phyloP scores from a whole-genome alignment of 2,888 invertebrate species.

The Rhamnusium bicolor region DNA sequence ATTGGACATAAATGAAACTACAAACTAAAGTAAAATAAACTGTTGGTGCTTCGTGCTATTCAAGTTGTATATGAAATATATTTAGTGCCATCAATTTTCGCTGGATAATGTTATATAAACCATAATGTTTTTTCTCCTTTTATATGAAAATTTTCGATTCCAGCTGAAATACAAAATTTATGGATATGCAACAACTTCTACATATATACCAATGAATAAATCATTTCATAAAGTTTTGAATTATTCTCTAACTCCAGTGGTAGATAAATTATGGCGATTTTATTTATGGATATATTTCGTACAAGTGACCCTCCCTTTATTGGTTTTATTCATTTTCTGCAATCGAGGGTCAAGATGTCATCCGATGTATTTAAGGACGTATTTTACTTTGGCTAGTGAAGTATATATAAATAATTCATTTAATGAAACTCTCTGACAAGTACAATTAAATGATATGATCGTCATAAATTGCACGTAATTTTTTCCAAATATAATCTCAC shows the following conservation, averaged over 20 bases:
- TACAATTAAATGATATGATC: background rate
- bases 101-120: background rate
- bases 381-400: constrained; percentile 7
- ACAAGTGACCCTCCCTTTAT: constrained; percentile 44
- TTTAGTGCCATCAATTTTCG: background rate
- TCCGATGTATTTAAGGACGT: constrained; percentile 7
- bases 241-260: constrained; percentile 28
- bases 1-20: no score
- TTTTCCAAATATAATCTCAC: background rate
- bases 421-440: background rate
- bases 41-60: no score
- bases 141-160: background rate
- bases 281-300: constrained; percentile 39
- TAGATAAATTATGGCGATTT: constrained; percentile 29
- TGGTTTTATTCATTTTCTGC: constrained; percentile 40
- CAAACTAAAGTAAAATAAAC: no score
- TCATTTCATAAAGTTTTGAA: constrained; percentile 25
- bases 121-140: background rate
- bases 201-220: constrained; percentile 24
- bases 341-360: constrained; percentile 43
- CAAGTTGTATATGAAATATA: background rate
- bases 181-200: constrained; percentile 22
- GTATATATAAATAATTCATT: constrained; percentile 2
- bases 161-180: constrained; percentile 12
- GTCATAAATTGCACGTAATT: background rate